Evolutionary conservation across 2,888 invertebrate genomes (phyloP), one percentile per base, ranked within the genome.

Genomic region (Stenotaenia linearis): DNA sequence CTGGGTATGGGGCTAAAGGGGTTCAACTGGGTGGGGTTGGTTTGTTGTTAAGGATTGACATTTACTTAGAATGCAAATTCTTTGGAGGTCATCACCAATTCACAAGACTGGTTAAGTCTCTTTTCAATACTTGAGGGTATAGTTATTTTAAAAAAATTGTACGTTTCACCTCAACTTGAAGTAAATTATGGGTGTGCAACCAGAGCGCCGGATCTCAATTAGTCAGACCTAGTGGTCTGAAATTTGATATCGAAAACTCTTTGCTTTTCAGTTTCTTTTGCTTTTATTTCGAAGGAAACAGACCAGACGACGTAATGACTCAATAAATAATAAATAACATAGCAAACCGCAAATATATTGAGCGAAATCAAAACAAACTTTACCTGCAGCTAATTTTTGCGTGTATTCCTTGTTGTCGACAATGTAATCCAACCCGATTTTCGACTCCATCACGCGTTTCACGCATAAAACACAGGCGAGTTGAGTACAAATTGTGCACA

Each of bases 381-480:
- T 81, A 91, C 90, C 90, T 86, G 94, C 93, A 78, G 96, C 95
- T 84, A 97, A 91, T 88, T 96, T 96, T 84, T 91, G 91, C 84
- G 94, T 93, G 88, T 96, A 96, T 87, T 96, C 96, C 82, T 93
- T 93, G 88, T 96, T 95, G 88, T 96, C 94, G 83, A 96, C 95
- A 86, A 97, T 95, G 88, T 95, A 95, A 89, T 96, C 95, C 87
- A 97, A 90, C 84, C 96, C 96, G 87, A 95, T 93, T 85, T 94
- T 91, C 86, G 95, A 93, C 89, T 96, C 96, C 94, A 96, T 93
- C 82, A 82, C 82, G 76, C 80, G 85, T 32, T 86, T 83, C 40
- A 88, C 83, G 82, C 88, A 87, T 0, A 84, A 84, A 5, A 87
- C 85, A 82, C 87, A 87, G 82, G 88, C 87, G 69, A 88, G 83